Evolutionary conservation across 2,888 invertebrate species (phyloP).

Genomic region (Limenitis camilla): DNA sequence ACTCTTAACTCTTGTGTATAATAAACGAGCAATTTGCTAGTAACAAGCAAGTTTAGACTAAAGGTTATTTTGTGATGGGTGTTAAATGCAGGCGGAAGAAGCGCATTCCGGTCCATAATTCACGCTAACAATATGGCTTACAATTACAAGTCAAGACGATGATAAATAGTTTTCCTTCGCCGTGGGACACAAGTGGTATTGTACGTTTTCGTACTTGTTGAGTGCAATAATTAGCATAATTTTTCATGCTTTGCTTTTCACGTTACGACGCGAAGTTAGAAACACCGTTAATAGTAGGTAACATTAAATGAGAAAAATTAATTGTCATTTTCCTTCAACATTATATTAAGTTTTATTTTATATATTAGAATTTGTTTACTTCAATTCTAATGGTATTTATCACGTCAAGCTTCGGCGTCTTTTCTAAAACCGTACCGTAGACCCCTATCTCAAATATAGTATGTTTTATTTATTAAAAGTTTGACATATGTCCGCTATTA

Average conservation of each 20-base stretch:
- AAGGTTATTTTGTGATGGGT: constrained; percentile 27
- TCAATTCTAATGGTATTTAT: too few relatives aligned
- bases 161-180: constrained; percentile 65
- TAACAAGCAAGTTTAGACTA: constrained; percentile 22
- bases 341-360: too few relatives aligned
- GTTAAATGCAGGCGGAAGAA: constrained; percentile 50
- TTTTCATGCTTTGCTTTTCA: background rate
- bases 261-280: background rate
- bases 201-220: constrained; percentile 30
- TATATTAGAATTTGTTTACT: too few relatives aligned
- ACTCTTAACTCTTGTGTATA: constrained; percentile 6
- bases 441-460: too few relatives aligned
- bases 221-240: constrained; percentile 14
- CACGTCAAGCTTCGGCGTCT: too few relatives aligned
- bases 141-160: constrained; percentile 71
- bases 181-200: constrained; percentile 48
- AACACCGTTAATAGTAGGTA: too few relatives aligned
- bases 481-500: too few relatives aligned
- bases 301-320: too few relatives aligned
- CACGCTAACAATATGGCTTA: constrained; percentile 66
- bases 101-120: constrained; percentile 57
- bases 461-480: too few relatives aligned
- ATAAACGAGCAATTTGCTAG: constrained; percentile 21
- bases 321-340: too few relatives aligned
- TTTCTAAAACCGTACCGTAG: too few relatives aligned